Percentiles rank a stretch among this genome's conserved stretches.
Evolutionary conservation across 2,113 vertebrate species (phyloP).

Genomic region (Pitta sordida): DNA sequence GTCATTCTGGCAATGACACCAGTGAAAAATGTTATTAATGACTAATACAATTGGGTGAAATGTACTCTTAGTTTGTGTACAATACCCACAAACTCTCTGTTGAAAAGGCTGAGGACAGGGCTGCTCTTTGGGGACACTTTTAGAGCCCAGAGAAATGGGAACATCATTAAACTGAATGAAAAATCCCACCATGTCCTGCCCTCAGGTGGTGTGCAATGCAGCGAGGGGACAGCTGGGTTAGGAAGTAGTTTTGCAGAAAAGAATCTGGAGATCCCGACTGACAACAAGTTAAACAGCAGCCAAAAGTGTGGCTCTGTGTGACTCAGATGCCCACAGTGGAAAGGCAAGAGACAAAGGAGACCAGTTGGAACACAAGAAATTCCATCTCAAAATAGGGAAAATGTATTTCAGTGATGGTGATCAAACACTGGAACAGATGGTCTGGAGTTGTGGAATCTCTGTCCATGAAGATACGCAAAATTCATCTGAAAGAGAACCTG

Average conservation of each 20-base stretch:
- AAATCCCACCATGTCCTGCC: background rate
- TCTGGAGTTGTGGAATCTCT: background rate
- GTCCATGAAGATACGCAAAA: background rate
- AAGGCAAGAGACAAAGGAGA: background rate
- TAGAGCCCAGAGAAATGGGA: background rate
- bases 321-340: background rate
- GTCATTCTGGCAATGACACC: background rate
- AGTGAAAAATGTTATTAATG: background rate
- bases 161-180: background rate
- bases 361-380: background rate
- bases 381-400: background rate
- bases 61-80: too few species aligned
- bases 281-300: background rate
- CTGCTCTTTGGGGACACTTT: background rate
- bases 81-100: background rate
- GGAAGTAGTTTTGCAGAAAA: background rate
- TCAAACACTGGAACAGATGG: background rate
- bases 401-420: too few species aligned
- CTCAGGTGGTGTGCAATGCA: background rate
- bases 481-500: background rate
- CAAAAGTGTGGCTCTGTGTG: background rate
- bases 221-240: background rate
- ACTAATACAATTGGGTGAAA: background rate
- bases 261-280: background rate
- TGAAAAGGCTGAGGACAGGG: background rate